These are phyloP conservation scores for Caenorhabditis afra DNA, from an alignment of 2,888 invertebrate species.

Conservation along the genomic window DNA sequence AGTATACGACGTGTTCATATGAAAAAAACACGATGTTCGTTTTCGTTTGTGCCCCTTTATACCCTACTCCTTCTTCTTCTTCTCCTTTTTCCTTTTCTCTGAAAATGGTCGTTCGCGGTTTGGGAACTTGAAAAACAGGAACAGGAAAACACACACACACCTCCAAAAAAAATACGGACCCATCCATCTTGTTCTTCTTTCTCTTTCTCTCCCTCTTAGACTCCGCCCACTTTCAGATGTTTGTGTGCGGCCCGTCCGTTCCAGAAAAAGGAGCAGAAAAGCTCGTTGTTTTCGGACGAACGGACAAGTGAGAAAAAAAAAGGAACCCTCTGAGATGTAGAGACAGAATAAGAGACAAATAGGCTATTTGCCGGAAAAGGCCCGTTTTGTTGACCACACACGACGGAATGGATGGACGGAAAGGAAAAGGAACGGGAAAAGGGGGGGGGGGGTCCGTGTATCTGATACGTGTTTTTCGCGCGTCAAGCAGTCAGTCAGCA, in stretches of 20 bases:
- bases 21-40: background rate
- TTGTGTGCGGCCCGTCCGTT: no score
- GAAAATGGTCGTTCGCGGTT: no score
- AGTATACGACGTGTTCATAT: background rate
- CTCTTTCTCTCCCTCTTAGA: background rate
- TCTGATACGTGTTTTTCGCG: conserved; percentile 50
- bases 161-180: no score
- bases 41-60: no score
- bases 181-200: no score
- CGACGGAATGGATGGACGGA: conserved; percentile 17
- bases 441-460: conserved; percentile 1
- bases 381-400: conserved; percentile 54
- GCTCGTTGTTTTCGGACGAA: background rate
- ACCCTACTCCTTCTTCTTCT: no score
- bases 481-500: conserved; percentile 41
- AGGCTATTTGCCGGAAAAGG: conserved; percentile 53
- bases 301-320: conserved; percentile 5
- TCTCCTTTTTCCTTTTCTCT: no score
- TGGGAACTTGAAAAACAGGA: no score
- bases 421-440: background rate
- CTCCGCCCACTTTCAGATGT: background rate
- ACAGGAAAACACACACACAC: no score
- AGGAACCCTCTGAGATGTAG: background rate
- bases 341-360: conserved; percentile 45
- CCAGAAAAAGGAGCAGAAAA: conserved; percentile 4